Evolutionary conservation across 2,113 vertebrate species (phyloP).

Genomic region (Chroicocephalus ridibundus): DNA sequence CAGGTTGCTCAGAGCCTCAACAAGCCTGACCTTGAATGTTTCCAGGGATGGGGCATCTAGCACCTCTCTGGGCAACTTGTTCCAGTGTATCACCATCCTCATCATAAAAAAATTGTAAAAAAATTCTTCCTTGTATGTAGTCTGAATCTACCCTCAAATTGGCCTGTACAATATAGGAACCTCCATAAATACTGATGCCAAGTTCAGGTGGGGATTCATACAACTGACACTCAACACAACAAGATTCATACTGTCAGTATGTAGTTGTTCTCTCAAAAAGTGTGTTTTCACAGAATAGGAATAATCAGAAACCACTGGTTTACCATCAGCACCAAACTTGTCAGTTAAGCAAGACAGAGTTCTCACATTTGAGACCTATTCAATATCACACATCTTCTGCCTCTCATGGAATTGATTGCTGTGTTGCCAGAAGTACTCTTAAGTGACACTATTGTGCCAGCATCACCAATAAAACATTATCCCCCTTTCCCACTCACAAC

Average conservation of each 20-base stretch:
- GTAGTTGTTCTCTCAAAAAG: background rate
- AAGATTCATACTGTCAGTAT: background rate
- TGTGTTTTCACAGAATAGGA: background rate
- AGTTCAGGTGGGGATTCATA: background rate
- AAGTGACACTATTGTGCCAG: background rate
- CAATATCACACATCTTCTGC: background rate
- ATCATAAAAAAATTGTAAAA: background rate
- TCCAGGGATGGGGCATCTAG: background rate
- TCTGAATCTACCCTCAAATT: background rate
- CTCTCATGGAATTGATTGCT: background rate
- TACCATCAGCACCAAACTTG: background rate
- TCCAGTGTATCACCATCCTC: background rate
- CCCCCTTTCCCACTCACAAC: background rate
- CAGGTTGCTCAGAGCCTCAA: background rate
- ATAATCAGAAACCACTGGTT: background rate
- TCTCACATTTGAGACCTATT: background rate
- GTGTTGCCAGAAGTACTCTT: background rate
- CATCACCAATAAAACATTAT: background rate
- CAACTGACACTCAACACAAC: background rate
- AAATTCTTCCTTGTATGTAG: background rate
- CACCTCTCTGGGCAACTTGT: background rate
- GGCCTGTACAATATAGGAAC: background rate
- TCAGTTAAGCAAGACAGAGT: background rate
- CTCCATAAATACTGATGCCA: background rate
- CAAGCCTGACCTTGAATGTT: background rate